A percentile compares a stretch with the other conserved stretches of the same genome.
Evolutionary conservation across 2,113 vertebrate genomes (phyloP).

Genomic region (human): GRCh38 chr11:19542501-19543000

Average conservation of each 20-base stretch:
- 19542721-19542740: neutral
- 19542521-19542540: neutral
- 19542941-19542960: neutral
- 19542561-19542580: neutral
- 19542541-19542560: neutral
- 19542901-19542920: neutral
- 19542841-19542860: neutral
- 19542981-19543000: neutral
- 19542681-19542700: neutral
- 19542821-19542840: neutral
- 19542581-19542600: neutral
- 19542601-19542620: neutral
- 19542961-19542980: neutral
- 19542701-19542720: neutral
- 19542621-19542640: neutral
- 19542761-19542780: neutral
- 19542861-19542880: neutral
- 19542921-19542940: neutral
- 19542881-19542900: neutral
- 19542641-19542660: neutral
- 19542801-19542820: neutral
- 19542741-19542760: neutral
- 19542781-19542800: neutral
- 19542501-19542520: fast-evolving
- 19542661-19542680: neutral